phyloP scores from a whole-genome alignment of 2,888 invertebrate genomes.

The Luperina nickerlii region DNA sequence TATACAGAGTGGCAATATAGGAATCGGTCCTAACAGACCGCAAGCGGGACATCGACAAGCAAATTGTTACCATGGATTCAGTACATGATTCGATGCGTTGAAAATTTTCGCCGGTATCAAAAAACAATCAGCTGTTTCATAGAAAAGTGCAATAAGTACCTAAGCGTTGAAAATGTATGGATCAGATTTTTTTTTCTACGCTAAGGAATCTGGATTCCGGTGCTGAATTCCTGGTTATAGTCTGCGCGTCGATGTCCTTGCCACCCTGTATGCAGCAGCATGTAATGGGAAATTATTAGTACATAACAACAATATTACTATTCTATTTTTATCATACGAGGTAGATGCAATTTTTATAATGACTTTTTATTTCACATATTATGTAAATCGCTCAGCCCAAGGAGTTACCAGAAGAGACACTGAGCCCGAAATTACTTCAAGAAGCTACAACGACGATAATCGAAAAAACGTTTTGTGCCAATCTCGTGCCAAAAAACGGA shows the following conservation, averaged over 20 bases:
- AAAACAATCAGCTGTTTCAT: too few relatives aligned
- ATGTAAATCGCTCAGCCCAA: not conserved
- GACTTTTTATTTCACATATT: not conserved
- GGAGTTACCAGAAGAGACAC: not conserved
- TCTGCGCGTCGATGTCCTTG: too few relatives aligned
- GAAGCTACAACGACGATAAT: conserved; percentile 41
- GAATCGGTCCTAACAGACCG: too few relatives aligned
- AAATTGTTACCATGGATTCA: too few relatives aligned
- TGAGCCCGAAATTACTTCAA: conserved; percentile 24
- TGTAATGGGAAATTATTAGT: not conserved
- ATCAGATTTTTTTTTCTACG: too few relatives aligned
- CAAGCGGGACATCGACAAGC: too few relatives aligned
- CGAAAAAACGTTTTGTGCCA: conserved; percentile 18
- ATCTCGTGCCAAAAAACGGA: not conserved
- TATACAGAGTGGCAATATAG: not conserved
- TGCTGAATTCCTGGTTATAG: too few relatives aligned
- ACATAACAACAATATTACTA: not conserved
- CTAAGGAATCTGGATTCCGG: too few relatives aligned
- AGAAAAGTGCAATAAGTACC: too few relatives aligned
- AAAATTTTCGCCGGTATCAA: too few relatives aligned
- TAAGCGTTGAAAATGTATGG: too few relatives aligned
- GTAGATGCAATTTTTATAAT: not conserved
- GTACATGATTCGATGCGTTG: too few relatives aligned
- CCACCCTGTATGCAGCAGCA: not conserved
- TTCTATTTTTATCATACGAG: not conserved